Evolutionary conservation across 1,140 invertebrate genomes (phyloP).

Genomic region (Macrocentrus cingulum): DNA sequence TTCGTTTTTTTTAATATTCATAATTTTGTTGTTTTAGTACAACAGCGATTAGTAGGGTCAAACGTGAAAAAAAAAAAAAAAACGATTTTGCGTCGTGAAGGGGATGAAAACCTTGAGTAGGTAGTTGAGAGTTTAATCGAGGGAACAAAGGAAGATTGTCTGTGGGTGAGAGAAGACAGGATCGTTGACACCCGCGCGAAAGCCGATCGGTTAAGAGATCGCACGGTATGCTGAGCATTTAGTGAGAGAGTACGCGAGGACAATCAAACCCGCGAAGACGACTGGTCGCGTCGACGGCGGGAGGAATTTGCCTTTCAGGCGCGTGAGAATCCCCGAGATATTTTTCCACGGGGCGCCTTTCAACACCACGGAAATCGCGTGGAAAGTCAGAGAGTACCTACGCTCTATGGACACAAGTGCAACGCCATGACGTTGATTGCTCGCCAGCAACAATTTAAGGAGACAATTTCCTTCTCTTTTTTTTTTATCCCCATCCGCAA

Average conservation of each 20-base stretch:
- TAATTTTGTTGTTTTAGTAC: too few species aligned
- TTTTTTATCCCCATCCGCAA: slow-evolving; percentile 12
- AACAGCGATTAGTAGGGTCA: too few species aligned
- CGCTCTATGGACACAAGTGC: slow-evolving; percentile 9
- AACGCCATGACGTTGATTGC: slow-evolving; percentile 25
- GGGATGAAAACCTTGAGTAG: slow-evolving; percentile 10
- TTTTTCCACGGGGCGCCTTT: slow-evolving; percentile 28
- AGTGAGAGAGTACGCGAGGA: slow-evolving; percentile 21
- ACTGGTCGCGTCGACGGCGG: slow-evolving; percentile 2
- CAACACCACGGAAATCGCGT: slow-evolving; percentile 21
- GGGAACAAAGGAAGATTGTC: slow-evolving; percentile 24
- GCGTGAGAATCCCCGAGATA: slow-evolving; percentile 32
- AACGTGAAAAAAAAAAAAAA: too few species aligned
- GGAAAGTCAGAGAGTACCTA: slow-evolving; percentile 7
- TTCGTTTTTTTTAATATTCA: too few species aligned
- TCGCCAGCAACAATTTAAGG: slow-evolving; percentile 25
- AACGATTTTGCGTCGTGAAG: too few species aligned
- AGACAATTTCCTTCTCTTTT: slow-evolving; percentile 24
- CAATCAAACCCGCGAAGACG: slow-evolving; percentile 22
- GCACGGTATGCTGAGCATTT: slow-evolving; percentile 30
- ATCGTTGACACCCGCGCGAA: slow-evolving; percentile 24
- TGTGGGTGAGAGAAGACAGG: slow-evolving; percentile 20
- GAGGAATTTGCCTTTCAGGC: slow-evolving; percentile 25
- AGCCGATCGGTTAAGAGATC: slow-evolving; percentile 26
- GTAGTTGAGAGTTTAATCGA: slow-evolving; percentile 10